These are phyloP conservation scores for Buphagus erythrorhynchus DNA, from an alignment of 2,797 vertebrate genomes.

Conservation along the genomic window DNA sequence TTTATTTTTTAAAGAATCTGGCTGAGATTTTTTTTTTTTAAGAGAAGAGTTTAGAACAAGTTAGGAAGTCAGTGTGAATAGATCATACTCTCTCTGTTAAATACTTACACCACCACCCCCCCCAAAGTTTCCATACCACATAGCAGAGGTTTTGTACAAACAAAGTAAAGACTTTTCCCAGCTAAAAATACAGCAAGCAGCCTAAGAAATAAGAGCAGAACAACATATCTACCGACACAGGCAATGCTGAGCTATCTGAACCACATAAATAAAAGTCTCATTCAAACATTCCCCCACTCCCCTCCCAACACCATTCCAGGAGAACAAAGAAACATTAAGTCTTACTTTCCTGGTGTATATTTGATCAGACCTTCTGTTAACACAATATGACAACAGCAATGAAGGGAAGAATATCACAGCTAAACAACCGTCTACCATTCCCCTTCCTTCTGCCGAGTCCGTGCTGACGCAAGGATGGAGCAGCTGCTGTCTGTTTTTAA, in stretches of 20 bases:
- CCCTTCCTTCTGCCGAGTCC: conserved; percentile 53
- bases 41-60: conserved; percentile 7
- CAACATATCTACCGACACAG: not conserved
- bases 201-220: conserved; percentile 34
- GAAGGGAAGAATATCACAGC: conserved; percentile 51
- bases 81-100: not conserved
- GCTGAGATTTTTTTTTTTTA: conserved; percentile 19
- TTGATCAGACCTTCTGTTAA: conserved; percentile 68
- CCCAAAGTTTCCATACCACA: not conserved
- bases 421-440: conserved; percentile 54
- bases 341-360: conserved; percentile 63
- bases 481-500: conserved; percentile 71
- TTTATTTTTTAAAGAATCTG: conserved; percentile 35
- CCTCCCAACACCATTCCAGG: conserved; percentile 42
- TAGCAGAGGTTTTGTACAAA: not conserved
- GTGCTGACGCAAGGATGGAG: conserved; percentile 58
- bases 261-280: conserved; percentile 63
- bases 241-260: not conserved
- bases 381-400: conserved; percentile 61
- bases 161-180: conserved; percentile 24
- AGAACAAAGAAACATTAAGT: conserved; percentile 70
- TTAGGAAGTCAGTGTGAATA: not conserved
- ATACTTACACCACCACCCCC: not conserved
- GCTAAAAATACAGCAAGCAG: conserved; percentile 31
- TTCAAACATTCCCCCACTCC: conserved; percentile 31